Evolutionary conservation across 2,888 invertebrate genomes (phyloP), one percentile per base, ranked within the genome.

Genomic region (Diarsia rubi): DNA sequence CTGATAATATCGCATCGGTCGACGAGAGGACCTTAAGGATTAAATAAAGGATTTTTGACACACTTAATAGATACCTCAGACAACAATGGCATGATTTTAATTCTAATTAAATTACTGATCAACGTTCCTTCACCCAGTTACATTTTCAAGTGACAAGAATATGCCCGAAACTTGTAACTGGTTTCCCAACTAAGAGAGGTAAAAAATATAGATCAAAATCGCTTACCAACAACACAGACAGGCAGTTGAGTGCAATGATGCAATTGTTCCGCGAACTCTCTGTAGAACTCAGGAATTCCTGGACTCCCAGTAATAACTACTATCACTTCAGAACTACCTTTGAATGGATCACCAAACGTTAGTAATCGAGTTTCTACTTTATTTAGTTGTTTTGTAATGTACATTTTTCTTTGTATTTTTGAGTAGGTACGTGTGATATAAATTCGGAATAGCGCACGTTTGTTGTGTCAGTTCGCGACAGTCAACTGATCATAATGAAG

Each of bases 241-340:
- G 86, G 78, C 44, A 84, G 65, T 52, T 68, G 59, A 44, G 84
- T 81, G 45, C 73, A 67, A 12, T 69, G 63, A 66, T 86, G 67
- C 68, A 84, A 59, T 76, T 86, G 81, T 1, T 74, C 64, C 21
- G 82, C 86, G 62, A 86, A 86, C 64, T 86, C 84, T 12, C 44
- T 73, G 47, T 84, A 83, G 74, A 86, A 84, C 24, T 83, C 80
- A 16, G 86, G 77, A 77, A 86, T 86, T 54, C 86, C 82, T 21
- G 84, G 81, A 57, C 82, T 76, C 21, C 84, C 84, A 62, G 86
- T 77, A 62, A 86, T 77, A 63, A 84, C 75, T 44, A 86, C 74
- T 45, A 86, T 79, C 78, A 84, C 68, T 31, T 82, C 80, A 19
- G 80, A 71, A 60, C 62, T 64, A n/a, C 72, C 47, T 49, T 68